Conservation (phyloP, 2,113 vertebrate species). For the Colinus virginianus region DNA sequence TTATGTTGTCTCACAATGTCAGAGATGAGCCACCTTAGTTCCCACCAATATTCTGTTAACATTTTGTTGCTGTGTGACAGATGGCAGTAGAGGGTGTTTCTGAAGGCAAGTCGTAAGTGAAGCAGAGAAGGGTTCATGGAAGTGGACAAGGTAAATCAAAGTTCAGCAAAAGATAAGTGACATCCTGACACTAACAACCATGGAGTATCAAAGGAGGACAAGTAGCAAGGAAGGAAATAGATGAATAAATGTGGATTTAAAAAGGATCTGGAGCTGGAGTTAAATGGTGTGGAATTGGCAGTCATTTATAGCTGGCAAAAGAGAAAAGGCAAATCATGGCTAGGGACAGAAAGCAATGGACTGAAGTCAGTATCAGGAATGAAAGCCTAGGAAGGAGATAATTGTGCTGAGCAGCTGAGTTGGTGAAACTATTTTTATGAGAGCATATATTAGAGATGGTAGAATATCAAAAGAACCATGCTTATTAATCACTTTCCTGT, state of each 20-base stretch:
- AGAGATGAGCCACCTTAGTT: too few species aligned
- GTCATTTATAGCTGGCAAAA: not conserved
- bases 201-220: not conserved
- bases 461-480: not conserved
- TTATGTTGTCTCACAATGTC: too few species aligned
- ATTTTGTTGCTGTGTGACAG: too few species aligned
- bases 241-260: not conserved
- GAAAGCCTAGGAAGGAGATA: not conserved
- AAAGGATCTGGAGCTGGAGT: not conserved
- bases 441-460: not conserved
- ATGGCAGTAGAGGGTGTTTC: not conserved
- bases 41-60: too few species aligned
- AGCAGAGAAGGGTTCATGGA: not conserved
- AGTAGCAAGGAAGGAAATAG: not conserved
- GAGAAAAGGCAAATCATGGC: not conserved
- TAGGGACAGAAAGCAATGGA: rapidly evolving
- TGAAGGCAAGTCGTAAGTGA: not conserved
- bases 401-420: not conserved
- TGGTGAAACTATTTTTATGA: not conserved
- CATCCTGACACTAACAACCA: not conserved
- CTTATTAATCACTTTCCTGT: not conserved
- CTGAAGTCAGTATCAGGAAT: not conserved
- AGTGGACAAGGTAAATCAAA: not conserved
- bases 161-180: not conserved
- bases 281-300: not conserved